These are phyloP conservation scores for Psittacula derbiana DNA, from an alignment of 2,797 vertebrate species.

Conservation along the genomic window DNA sequence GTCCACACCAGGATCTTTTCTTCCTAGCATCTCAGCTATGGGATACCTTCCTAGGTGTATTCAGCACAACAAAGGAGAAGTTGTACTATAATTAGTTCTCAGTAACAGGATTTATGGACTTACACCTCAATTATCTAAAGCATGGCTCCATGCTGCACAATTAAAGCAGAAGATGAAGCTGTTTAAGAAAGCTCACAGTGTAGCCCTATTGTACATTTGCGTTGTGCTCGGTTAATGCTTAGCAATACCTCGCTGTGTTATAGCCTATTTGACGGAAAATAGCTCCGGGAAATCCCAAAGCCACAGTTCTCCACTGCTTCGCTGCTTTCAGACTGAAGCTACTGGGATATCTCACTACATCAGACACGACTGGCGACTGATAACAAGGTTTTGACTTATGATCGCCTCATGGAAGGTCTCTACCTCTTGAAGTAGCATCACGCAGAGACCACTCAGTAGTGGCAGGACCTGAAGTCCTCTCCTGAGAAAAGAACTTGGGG, in stretches of 20 bases:
- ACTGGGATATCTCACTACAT: background rate
- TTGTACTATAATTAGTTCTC: background rate
- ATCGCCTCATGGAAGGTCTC: background rate
- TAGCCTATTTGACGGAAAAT: background rate
- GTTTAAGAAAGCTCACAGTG: background rate
- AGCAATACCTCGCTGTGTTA: background rate
- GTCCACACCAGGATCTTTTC: background rate
- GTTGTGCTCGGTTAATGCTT: accelerated
- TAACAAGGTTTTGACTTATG: background rate
- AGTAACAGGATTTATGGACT: background rate
- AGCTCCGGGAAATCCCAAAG: background rate
- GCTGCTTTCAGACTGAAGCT: background rate
- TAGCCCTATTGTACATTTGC: background rate
- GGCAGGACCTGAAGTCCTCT: no score
- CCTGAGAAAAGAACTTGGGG: no score
- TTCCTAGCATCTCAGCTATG: background rate
- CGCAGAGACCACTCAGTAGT: accelerated
- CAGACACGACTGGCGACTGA: background rate
- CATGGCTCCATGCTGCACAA: background rate
- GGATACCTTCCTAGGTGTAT: background rate
- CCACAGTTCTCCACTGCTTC: background rate
- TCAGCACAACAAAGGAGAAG: background rate
- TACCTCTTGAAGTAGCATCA: background rate
- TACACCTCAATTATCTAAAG: background rate
- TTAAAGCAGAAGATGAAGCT: background rate